These are phyloP conservation scores for Drosophila macrospina DNA, from an alignment of 2,888 invertebrate genomes.

Conservation along the genomic window DNA sequence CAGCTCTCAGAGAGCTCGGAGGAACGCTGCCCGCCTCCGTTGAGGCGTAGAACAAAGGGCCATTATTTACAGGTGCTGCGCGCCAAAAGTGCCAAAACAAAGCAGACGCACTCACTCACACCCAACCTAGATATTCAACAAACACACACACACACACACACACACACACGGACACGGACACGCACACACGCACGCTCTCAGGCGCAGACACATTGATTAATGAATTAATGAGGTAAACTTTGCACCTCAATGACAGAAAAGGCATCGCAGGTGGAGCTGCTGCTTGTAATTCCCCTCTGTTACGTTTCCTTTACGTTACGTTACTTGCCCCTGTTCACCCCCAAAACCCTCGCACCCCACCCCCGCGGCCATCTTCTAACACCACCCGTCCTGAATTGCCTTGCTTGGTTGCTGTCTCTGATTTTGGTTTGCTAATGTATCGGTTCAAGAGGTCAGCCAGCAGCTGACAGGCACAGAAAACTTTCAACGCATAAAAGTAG, in stretches of 20 bases:
- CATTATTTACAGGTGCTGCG: constrained; percentile 81
- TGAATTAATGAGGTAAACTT: constrained; percentile 80
- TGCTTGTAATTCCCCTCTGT: constrained; percentile 59
- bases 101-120: constrained; percentile 71
- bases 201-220: constrained; percentile 79
- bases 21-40: constrained; percentile 53
- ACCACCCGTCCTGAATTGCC: not conserved
- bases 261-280: constrained; percentile 55
- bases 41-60: constrained; percentile 78
- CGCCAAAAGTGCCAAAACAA: constrained; percentile 80
- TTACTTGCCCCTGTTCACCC: constrained; percentile 3
- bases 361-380: not conserved
- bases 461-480: constrained; percentile 63
- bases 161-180: constrained; percentile 18
- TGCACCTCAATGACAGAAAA: constrained; percentile 80
- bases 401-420: constrained; percentile 51
- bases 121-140: constrained; percentile 28
- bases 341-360: not conserved
- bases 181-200: constrained; percentile 34
- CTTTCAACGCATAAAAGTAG: constrained; percentile 62
- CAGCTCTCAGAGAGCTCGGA: constrained; percentile 34
- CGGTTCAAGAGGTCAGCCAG: constrained; percentile 75
- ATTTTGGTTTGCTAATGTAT: constrained; percentile 78
- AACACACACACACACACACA: constrained; percentile 14
- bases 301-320: constrained; percentile 40